phyloP scores from a whole-genome alignment of 92 coral and sea anemone species.

The Palythoa grandiflora region DNA sequence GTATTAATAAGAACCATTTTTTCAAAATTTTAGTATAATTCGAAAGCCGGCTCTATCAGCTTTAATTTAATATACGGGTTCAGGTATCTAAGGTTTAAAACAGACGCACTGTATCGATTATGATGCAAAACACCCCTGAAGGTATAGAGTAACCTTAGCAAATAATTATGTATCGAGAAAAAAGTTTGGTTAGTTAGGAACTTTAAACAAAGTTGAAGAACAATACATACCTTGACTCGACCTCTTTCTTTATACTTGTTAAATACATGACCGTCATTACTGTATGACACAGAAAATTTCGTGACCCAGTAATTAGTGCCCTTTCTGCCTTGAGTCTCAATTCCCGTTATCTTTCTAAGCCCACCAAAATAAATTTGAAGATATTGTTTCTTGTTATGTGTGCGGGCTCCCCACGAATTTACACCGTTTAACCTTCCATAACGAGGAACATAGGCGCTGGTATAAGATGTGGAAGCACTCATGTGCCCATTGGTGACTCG shows the following conservation, averaged over 20 bases:
- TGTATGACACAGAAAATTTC: slow-evolving; percentile 47
- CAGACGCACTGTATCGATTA: no score
- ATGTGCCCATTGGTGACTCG: slow-evolving; percentile 34
- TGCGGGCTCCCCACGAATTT: slow-evolving; percentile 17
- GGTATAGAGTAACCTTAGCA: no score
- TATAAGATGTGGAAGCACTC: slow-evolving; percentile 25
- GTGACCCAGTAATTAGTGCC: slow-evolving; percentile 59
- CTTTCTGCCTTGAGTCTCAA: slow-evolving; percentile 67
- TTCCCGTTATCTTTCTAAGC: slow-evolving; percentile 24
- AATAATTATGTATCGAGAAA: neutral
- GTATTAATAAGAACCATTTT: no score
- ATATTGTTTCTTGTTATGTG: slow-evolving; percentile 24
- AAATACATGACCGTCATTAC: slow-evolving; percentile 59
- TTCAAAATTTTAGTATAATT: no score
- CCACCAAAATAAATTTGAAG: slow-evolving; percentile 33
- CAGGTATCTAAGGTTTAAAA: no score
- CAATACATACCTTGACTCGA: slow-evolving; percentile 24
- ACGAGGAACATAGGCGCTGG: slow-evolving; percentile 33
- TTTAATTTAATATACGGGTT: no score
- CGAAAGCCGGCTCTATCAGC: no score
- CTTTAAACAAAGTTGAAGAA: neutral
- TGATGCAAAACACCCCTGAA: no score
- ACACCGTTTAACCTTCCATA: slow-evolving; percentile 39
- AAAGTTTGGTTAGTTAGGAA: neutral
- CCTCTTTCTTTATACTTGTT: slow-evolving; percentile 46